Evolutionary conservation across 2,888 invertebrate genomes (phyloP).

Genomic region (Eilema sororculum): DNA sequence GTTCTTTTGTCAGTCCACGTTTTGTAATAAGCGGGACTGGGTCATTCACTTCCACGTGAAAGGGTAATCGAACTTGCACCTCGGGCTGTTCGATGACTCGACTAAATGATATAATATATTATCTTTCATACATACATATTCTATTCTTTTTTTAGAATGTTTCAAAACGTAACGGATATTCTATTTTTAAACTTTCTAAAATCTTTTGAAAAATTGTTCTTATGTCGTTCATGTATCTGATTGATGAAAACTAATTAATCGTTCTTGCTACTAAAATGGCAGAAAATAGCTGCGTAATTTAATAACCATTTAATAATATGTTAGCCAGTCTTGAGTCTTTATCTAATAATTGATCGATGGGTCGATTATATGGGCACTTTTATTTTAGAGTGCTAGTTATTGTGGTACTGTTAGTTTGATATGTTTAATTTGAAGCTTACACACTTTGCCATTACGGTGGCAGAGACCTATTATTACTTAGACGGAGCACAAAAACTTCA

Average conservation of each 20-base stretch:
- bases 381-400: conserved; percentile 6
- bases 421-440: conserved; percentile 4
- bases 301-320: not conserved
- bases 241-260: conserved; percentile 2
- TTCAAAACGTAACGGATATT: conserved; percentile 1
- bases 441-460: not conserved
- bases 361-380: not conserved
- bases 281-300: not conserved
- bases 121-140: not conserved
- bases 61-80: conserved; percentile 2
- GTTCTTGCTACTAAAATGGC: not conserved
- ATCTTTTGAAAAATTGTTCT: not conserved
- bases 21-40: conserved; percentile 10
- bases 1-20: not conserved
- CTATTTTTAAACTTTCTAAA: conserved; percentile 6
- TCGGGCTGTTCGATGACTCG: not conserved
- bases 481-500: not conserved
- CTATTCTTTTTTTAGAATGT: not conserved
- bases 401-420: not conserved
- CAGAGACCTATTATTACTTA: not conserved
- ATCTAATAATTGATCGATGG: conserved; percentile 7
- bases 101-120: conserved; percentile 1
- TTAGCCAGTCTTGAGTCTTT: not conserved
- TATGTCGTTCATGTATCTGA: not conserved
- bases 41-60: conserved; percentile 19